Percentiles rank a stretch among this genome's conserved stretches.
These are phyloP conservation scores for Leucoraja ocellata DNA, from an alignment of 2,797 vertebrate genomes.

Conservation along the genomic window DNA sequence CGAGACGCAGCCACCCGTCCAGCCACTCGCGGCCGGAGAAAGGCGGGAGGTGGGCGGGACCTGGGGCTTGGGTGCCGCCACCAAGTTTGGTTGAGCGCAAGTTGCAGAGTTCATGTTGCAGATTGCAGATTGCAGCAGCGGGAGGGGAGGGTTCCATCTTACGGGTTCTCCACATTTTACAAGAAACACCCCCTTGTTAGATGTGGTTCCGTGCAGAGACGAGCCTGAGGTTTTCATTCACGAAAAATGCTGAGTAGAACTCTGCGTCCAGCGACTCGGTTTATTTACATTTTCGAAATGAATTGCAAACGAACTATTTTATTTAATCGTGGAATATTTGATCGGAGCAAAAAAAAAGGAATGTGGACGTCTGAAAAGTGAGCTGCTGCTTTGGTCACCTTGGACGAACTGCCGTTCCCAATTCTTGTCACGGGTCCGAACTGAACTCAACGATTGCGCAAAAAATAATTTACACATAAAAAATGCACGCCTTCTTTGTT, in stretches of 20 bases:
- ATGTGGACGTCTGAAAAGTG: background rate
- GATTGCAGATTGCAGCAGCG: too few relatives aligned
- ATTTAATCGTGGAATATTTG: background rate
- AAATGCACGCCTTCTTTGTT: background rate
- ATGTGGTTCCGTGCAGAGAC: too few relatives aligned
- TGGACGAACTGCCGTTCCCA: background rate
- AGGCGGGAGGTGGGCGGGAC: background rate
- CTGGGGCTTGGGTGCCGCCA: rapidly evolving
- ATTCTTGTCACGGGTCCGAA: background rate
- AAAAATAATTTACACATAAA: background rate
- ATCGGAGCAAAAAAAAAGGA: background rate
- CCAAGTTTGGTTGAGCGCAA: background rate
- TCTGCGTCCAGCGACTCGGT: background rate
- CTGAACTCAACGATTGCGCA: slow-evolving; percentile 9
- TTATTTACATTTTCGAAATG: background rate
- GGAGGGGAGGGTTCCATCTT: background rate
- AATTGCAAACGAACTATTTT: background rate
- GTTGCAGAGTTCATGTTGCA: background rate
- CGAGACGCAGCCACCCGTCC: background rate
- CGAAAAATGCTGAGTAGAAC: background rate
- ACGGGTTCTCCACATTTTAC: background rate
- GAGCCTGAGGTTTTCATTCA: background rate
- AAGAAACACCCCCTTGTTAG: background rate
- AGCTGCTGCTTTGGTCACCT: background rate
- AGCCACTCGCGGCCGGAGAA: background rate